Evolutionary conservation across 2,888 invertebrate species (phyloP).

Genomic region (Frankliniella fusca): DNA sequence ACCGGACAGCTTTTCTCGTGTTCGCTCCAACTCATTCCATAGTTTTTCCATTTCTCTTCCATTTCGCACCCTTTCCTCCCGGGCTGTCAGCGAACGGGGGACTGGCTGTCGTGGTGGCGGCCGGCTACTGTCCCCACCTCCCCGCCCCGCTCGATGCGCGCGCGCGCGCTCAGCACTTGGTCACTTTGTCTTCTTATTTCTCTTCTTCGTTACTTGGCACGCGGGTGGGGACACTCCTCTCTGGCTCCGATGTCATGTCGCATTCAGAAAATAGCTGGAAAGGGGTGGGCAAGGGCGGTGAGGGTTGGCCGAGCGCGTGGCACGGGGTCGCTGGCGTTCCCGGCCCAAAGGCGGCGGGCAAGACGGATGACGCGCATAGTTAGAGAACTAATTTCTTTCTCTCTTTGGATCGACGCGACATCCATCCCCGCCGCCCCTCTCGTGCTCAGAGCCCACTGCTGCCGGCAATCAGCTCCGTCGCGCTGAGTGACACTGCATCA

Average conservation of each 20-base stretch:
- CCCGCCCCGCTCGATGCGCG: neutral
- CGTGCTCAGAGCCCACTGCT: no score
- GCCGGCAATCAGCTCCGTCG: no score
- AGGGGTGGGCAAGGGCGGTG: neutral
- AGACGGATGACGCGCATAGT: slow-evolving; percentile 2
- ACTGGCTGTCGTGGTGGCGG: slow-evolving; percentile 1
- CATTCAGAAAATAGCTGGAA: slow-evolving; percentile 12
- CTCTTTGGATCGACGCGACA: neutral
- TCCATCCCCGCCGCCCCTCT: no score
- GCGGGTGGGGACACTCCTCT: slow-evolving; percentile 3
- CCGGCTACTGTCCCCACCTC: neutral
- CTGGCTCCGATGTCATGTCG: slow-evolving; percentile 18
- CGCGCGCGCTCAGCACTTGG: neutral
- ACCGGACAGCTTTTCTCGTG: slow-evolving; percentile 21
- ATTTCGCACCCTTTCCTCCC: slow-evolving; percentile 10
- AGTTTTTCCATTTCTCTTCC: slow-evolving; percentile 26
- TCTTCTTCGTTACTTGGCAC: slow-evolving; percentile 24
- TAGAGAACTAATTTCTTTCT: slow-evolving; percentile 13
- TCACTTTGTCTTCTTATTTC: slow-evolving; percentile 20
- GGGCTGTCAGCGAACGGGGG: slow-evolving; percentile 7
- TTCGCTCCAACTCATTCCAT: slow-evolving; percentile 26
- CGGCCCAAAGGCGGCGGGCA: neutral
- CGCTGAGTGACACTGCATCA: no score
- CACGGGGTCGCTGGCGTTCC: neutral
- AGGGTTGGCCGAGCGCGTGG: neutral